Conservation (phyloP, 2,113 vertebrate genomes). For the Nyctereutes procyonoides region DNA sequence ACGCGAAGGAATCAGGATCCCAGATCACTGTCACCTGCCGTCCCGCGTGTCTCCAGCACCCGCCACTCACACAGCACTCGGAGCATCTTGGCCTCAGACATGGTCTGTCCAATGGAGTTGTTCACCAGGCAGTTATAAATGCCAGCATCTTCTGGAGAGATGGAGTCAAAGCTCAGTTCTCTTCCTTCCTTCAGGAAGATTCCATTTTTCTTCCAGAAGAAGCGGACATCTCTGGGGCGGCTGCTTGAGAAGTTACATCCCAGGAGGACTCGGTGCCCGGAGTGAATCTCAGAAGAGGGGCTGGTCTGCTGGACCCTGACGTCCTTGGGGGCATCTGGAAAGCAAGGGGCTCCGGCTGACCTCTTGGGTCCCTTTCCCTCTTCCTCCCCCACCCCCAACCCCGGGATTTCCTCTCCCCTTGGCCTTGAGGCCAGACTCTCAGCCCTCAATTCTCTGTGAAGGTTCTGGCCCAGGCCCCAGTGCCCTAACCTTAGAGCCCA, state of each 20-base stretch:
- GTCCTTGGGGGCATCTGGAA: conserved; percentile 70
- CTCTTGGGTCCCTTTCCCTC: not conserved
- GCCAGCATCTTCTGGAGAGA: conserved; percentile 73
- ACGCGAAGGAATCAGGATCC: not conserved
- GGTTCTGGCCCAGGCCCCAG: not conserved
- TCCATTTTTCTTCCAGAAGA: conserved; percentile 69
- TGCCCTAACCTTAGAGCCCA: not conserved
- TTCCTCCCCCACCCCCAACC: not conserved
- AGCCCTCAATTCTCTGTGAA: not conserved
- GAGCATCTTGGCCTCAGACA: not conserved
- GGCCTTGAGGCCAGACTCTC: not conserved
- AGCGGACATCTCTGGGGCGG: not conserved
- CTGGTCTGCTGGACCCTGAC: conserved; percentile 4
- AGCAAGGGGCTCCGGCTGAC: conserved; percentile 23
- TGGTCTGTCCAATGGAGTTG: conserved; percentile 69
- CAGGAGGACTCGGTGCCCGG: not conserved
- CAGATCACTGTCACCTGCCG: not conserved
- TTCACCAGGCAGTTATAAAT: conserved; percentile 62
- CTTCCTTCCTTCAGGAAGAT: not conserved
- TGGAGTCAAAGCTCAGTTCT: not conserved
- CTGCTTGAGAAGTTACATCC: conserved; percentile 45
- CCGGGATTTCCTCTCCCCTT: not conserved
- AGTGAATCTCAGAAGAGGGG: not conserved
- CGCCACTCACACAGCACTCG: conserved; percentile 69
- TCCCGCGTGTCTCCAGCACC: not conserved